phyloP scores from a whole-genome alignment of 2,888 invertebrate species.

The Platypus cylindrus region DNA sequence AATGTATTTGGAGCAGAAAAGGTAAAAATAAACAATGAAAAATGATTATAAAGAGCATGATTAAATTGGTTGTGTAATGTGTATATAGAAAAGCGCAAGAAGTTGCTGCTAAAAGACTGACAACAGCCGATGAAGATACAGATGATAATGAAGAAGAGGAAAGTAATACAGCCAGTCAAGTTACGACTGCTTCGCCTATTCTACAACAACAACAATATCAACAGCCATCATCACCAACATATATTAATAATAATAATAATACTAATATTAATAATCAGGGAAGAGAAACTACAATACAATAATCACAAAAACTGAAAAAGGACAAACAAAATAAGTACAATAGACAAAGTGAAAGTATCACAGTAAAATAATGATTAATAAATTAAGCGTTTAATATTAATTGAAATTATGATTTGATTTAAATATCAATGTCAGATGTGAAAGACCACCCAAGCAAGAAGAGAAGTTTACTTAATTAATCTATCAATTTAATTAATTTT shows the following conservation, averaged over 20 bases:
- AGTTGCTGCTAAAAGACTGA: constrained; percentile 27
- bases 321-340: too few species aligned
- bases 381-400: too few species aligned
- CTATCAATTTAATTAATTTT: too few species aligned
- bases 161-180: constrained; percentile 21
- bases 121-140: constrained; percentile 25
- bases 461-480: too few species aligned
- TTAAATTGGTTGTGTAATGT: neutral
- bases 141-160: constrained; percentile 27
- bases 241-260: neutral
- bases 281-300: neutral
- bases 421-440: too few species aligned
- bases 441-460: too few species aligned
- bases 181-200: constrained; percentile 5
- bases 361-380: too few species aligned
- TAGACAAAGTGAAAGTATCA: too few species aligned
- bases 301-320: too few species aligned
- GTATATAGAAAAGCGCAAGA: constrained; percentile 27
- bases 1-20: constrained; percentile 16
- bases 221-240: neutral
- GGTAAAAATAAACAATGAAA: constrained; percentile 11
- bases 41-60: neutral
- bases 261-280: neutral
- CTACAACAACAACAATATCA: too few species aligned
- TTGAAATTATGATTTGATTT: too few species aligned